Base-by-base conservation (phyloP, 2,888 invertebrate genomes). In the Hypena proboscidalis region DNA sequence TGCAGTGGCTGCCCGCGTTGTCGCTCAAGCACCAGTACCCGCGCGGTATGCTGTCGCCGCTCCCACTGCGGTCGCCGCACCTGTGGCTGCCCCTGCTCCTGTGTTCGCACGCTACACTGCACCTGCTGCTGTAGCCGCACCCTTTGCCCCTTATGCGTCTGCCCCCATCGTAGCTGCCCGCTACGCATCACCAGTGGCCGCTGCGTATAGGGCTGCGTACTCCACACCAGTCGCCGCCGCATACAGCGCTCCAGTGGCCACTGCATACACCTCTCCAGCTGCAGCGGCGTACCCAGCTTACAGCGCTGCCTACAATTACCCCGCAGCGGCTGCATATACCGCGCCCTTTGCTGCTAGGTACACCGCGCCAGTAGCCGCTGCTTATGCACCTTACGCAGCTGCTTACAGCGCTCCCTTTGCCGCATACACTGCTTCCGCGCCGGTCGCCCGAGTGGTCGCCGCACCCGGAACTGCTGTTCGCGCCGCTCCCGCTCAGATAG, bases 401-500 rank as follows among this genome's bases (percentile, higher is more conserved):
- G 60, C 67, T 6, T 71, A 70, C 46, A 43, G 68, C 11, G 63
- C 70, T 2, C 66, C 71, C 0, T 39, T 46, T 10, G 22, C 26
- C 19, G 20, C 58, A 6, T 59, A 49, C 23, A 21, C 21, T 9
- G 34, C 48, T 5, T 56, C 23, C 4, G 21, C 42, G 6, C 37
- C 69, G 3, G 48, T 64, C 4, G 48, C 68, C n/a, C n/a, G n/a
- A n/a, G n/a, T n/a, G 2, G 59, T 59, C 30, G 17, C 48, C 8
- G 33, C 46, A 1, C 58, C 53, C 6, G 6, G 37, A 3, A 21
- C 37, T 26, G 42, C 50, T 67, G 80, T 94, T 82, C 65, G 93
- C 57, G 73, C 95, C 92, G 70, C 95, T 89, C 66, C 95, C 89
- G 88, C 94, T 88, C 77, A 95, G 67, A 17, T 94, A 82, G 78